Base-by-base conservation (phyloP, 1,140 invertebrate species). In the Leptinotarsa undecemlineata region DNA sequence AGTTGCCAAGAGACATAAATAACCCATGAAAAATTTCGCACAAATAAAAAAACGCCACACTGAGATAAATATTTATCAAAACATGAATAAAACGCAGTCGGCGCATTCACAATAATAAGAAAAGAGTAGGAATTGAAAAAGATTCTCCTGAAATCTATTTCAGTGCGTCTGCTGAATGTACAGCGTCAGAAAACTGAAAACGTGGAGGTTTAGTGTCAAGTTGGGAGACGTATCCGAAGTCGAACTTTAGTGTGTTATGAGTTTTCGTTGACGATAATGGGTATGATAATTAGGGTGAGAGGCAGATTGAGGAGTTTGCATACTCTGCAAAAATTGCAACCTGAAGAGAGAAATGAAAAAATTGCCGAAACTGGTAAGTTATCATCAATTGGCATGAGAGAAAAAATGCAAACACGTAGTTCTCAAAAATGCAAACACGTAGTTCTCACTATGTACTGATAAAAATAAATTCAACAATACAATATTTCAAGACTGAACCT, bases 211-310 rank as follows among this genome's bases (percentile, higher is more conserved):
- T 47, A 61, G 60, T 72, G 71, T 72, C 71, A 63, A 48, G 33
- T 47, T 42, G 19, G 33, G 15, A 23, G 17, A 51, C 8, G 14
- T 20, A 14, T 48, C 57, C 8, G 33, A 42, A 42, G 8, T 8
- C 0, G 2, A 42, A 42, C 26, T 71, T 5, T 2, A 47, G 51
- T 72, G n/a, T 48, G 68, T 70, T 42, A 23, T 51, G 26, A 3
- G 68, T 48, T 70, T 70, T 72, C 19, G 33, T 57, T 57, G 3
- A 57, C 17, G 57, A 64, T 60, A 60, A 91, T 91, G 90, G 90
- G 90, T 20, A 91, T 91, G 90, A 91, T 91, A 81, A 90, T 89
- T 3, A 84, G 90, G 76, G 90, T 91, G 74, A 86, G 90, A 33
- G 89, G 89, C 4, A 84, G 90, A 62, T 86, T 91, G 62, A 84